Base-by-base conservation (phyloP, 2,113 vertebrate genomes). In the Eira barbara region DNA sequence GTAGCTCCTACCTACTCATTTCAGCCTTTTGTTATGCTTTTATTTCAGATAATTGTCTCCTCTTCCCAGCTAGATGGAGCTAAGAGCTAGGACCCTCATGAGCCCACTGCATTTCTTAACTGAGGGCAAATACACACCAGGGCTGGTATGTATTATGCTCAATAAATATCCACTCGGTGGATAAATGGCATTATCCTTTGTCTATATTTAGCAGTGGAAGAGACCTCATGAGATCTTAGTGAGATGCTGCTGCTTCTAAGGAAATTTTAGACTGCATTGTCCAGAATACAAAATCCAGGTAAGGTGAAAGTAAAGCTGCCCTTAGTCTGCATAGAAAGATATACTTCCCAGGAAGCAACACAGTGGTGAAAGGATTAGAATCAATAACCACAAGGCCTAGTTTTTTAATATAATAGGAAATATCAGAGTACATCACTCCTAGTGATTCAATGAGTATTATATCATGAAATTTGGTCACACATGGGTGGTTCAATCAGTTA, bases 1-100 rank as follows among this genome's bases (percentile, higher is more conserved):
- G 47, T 74, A 88, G 14, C 65, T 93, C 21, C 61, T 69, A 21
- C 39, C 59, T 78, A 93, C 73, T 82, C 31, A 73, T 31, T 23
- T 90, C 61, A 84, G 31, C 42, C 47, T 69, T 95, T 96, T 63
- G 74, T 61, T 84, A 63, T 52, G 63, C 73, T 96, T 96, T 86
- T 92, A 79, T 92, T 94, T 96, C 49, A 86, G 59, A 21, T 79
- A 80, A 79, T 47, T 67, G 13, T 85, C 49, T 89, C 71, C 61
- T 94, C 83, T 93, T 83, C 65, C 71, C 29, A 92, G 49, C 47
- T 61, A 91, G n/a, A 76, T 23, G 34, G 47, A 69, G 11, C 49
- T 87, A 86, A 91, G 87, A 84, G 21, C 18, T 71, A 31, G 21
- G 3, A 87, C 31, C 52, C 89, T 76, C n/a, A 93, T 84, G 47